Base-by-base conservation (phyloP, 1,140 invertebrate species). In the Papilio glaucus region DNA sequence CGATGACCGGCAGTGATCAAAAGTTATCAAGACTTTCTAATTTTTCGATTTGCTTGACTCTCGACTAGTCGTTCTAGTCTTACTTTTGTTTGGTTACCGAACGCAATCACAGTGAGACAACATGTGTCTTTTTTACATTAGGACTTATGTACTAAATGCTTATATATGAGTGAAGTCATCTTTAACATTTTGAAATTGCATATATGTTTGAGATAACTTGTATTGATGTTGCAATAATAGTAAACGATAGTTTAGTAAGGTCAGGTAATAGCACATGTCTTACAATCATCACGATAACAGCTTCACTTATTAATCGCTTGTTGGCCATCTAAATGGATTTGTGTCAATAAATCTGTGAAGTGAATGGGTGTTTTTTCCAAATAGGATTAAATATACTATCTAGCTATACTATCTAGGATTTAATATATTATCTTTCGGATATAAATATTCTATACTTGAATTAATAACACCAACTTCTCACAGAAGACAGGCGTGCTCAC, bases 21-120 rank as follows among this genome's bases (percentile, higher is more conserved):
- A 76, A 76, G 76, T 74, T 84, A 84, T 82, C n/a, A n/a, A 78
- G 65, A 80, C 85, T 87, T 87, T 87, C 85, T 87, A 87, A 86
- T 83, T 81, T 85, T 84, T 84, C 75, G 77, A 75, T 75, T 72
- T 77, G 70, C 61, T 81, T 72, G 71, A 71, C 67, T n/a, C 67
- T 53, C 72, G 71, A 68, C 42, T 39, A 18, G 63, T 72, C 69
- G 53, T 70, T 26, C 24, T 68, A 68, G 41, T 33, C 24, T 10
- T 37, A 37, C 26, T 69, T 33, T 24, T 33, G 21, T 42, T 42
- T 13, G 24, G 13, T 38, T 38, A 18, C 9, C 2, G 21, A 38
- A 63, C 29, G 29, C 6, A 33, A 33, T 6, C 29, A 33, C 2
- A 6, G 29, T 33, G 29, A 33, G 13, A 63, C 24, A 29, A 60